phyloP scores from a whole-genome alignment of 1,140 invertebrate species.

The Drosophila aff. region DNA sequence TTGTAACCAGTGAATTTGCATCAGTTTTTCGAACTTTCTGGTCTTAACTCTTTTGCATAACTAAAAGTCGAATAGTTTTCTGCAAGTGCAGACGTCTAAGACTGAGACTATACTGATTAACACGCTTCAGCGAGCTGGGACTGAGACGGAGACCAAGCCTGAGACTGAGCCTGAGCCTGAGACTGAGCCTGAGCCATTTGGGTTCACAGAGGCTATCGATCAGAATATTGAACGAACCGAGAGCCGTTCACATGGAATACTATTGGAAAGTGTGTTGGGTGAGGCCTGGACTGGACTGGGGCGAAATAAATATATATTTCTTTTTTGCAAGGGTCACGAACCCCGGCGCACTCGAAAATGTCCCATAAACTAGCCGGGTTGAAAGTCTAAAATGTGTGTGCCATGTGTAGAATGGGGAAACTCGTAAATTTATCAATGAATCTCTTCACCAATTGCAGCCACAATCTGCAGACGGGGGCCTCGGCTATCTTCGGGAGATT shows the following conservation, averaged over 20 bases:
- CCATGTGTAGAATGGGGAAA: slow-evolving; percentile 24
- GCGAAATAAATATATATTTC: background rate
- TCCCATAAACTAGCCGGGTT: background rate
- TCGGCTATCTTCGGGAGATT: slow-evolving; percentile 28
- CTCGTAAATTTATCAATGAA: slow-evolving; percentile 64
- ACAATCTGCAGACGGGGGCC: background rate
- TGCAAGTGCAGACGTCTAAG: slow-evolving; percentile 13
- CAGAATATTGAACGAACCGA: slow-evolving; percentile 33
- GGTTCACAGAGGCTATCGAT: slow-evolving; percentile 73
- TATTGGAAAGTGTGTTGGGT: slow-evolving; percentile 27
- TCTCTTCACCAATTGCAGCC: slow-evolving; percentile 16
- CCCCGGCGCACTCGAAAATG: slow-evolving; percentile 8
- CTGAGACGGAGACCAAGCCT: slow-evolving; percentile 51
- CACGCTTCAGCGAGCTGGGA: slow-evolving; percentile 61
- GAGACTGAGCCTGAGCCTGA: background rate
- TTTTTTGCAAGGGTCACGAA: slow-evolving; percentile 41
- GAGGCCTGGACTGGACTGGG: slow-evolving; percentile 2
- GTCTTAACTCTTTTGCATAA: background rate
- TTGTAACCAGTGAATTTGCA: background rate
- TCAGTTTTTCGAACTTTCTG: background rate
- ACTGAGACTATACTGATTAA: slow-evolving; percentile 55
- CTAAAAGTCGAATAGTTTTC: background rate
- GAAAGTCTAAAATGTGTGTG: slow-evolving; percentile 34
- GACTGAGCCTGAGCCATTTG: slow-evolving; percentile 64
- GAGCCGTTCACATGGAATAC: slow-evolving; percentile 30